Conservation (phyloP, 2,888 invertebrate genomes). For the Tolmerus cingulatus region DNA sequence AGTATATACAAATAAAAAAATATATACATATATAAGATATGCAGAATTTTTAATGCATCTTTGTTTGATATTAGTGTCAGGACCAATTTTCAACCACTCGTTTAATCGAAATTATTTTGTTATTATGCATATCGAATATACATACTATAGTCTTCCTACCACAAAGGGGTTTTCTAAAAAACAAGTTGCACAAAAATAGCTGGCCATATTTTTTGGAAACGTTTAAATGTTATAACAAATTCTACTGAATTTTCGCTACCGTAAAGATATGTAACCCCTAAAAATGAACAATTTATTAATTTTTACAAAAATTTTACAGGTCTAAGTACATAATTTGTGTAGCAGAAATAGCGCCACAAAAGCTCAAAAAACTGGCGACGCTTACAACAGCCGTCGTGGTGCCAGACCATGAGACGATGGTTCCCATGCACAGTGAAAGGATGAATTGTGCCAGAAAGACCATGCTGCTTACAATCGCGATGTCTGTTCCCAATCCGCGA, state of each 20-base stretch:
- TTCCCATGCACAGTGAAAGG: conserved; percentile 86
- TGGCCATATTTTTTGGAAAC: neutral
- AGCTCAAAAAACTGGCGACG: conserved; percentile 83
- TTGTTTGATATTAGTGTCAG: too few species aligned
- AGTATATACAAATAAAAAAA: too few species aligned
- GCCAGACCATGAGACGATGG: conserved; percentile 79
- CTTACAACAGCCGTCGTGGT: conserved; percentile 90
- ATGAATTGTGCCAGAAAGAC: conserved; percentile 95
- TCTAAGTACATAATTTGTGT: conserved; percentile 90
- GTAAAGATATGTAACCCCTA: neutral
- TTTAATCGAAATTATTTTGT: too few species aligned
- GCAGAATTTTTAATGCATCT: too few species aligned
- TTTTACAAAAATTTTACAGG: conserved; percentile 66
- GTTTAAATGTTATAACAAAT: neutral
- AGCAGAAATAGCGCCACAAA: conserved; percentile 84
- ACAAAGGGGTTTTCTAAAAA: too few species aligned
- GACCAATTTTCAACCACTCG: too few species aligned
- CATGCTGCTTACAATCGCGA: conserved; percentile 94
- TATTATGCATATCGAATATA: neutral
- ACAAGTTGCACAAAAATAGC: too few species aligned
- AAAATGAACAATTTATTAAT: neutral
- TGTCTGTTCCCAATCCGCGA: conserved; percentile 94
- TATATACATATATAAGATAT: too few species aligned
- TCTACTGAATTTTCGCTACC: neutral
- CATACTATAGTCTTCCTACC: too few species aligned